phyloP scores from a whole-genome alignment of 2,113 vertebrate genomes.

The Nerophis lumbriciformis region DNA sequence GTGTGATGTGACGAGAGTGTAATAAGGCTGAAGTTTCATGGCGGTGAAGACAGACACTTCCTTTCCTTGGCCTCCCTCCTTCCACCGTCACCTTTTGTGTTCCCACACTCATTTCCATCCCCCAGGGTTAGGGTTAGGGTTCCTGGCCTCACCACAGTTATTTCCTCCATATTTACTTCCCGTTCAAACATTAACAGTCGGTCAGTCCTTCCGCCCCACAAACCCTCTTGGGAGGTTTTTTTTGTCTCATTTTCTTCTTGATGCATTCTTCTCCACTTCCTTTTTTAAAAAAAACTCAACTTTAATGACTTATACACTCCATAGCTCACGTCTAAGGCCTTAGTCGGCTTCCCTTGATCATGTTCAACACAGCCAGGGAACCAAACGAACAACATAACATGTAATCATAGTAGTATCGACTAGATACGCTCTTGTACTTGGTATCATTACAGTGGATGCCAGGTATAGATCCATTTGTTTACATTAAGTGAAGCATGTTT shows the following conservation, averaged over 20 bases:
- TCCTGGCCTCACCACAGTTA: slow-evolving; percentile 1
- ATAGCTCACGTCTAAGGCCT: no score
- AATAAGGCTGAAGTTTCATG: slow-evolving; percentile 65
- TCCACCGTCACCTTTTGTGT: neutral
- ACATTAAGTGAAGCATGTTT: no score
- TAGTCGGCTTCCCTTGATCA: no score
- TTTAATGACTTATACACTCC: neutral
- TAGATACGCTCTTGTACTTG: no score
- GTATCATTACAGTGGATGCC: no score
- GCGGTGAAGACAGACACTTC: slow-evolving; percentile 63
- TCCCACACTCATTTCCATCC: neutral
- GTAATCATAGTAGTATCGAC: no score
- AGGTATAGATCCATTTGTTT: no score
- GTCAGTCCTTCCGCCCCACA: no score
- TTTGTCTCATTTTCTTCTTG: neutral
- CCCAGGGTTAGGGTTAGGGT: no score
- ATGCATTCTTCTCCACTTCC: slow-evolving; percentile 6
- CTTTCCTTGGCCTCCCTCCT: neutral
- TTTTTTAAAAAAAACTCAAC: neutral
- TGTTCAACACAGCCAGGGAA: no score
- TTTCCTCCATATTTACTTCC: neutral
- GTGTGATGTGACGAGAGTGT: slow-evolving; percentile 71
- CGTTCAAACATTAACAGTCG: neutral
- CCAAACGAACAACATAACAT: no score
- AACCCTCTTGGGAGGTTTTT: no score